These are phyloP conservation scores for Lordiphosa stackelbergi DNA, from an alignment of 1,140 invertebrate genomes.

Conservation along the genomic window DNA sequence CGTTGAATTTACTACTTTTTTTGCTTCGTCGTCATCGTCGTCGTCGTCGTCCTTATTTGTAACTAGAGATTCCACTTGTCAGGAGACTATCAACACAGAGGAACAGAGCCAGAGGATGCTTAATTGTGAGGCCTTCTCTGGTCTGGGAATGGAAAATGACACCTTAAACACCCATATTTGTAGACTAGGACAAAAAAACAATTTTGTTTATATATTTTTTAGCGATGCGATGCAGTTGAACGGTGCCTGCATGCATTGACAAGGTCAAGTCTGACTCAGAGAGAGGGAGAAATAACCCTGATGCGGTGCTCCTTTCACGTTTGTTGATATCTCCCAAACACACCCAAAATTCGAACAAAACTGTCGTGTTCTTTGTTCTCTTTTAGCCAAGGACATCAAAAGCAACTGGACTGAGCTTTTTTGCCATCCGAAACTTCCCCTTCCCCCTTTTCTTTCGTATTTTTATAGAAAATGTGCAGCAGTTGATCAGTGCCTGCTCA, in stretches of 20 bases:
- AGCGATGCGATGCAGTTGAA: slow-evolving; percentile 70
- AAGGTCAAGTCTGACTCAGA: slow-evolving; percentile 7
- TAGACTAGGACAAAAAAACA: slow-evolving; percentile 34
- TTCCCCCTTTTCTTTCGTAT: slow-evolving; percentile 54
- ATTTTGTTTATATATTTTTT: slow-evolving; percentile 53
- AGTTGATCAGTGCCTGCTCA: slow-evolving; percentile 67
- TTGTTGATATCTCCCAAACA: slow-evolving; percentile 35
- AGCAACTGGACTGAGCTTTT: no score
- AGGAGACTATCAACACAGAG: background rate
- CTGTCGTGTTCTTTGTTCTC: slow-evolving; percentile 46
- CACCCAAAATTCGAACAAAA: slow-evolving; percentile 22
- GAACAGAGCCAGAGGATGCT: slow-evolving; percentile 7
- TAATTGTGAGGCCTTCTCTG: no score
- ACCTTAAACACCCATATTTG: slow-evolving; percentile 9
- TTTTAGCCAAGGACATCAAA: slow-evolving; percentile 28
- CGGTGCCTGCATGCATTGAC: slow-evolving; percentile 67
- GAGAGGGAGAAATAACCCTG: slow-evolving; percentile 7
- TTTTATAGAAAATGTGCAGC: slow-evolving; percentile 65
- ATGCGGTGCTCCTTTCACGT: slow-evolving; percentile 10
- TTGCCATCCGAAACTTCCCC: slow-evolving; percentile 46
- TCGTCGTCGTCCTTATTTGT: background rate
- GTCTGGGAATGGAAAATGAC: no score
- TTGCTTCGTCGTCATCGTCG: slow-evolving; percentile 2
- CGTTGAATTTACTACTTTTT: background rate
- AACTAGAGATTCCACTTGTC: no score